Conservation (phyloP, 2,797 vertebrate genomes). For the Siniperca obscura region DNA sequence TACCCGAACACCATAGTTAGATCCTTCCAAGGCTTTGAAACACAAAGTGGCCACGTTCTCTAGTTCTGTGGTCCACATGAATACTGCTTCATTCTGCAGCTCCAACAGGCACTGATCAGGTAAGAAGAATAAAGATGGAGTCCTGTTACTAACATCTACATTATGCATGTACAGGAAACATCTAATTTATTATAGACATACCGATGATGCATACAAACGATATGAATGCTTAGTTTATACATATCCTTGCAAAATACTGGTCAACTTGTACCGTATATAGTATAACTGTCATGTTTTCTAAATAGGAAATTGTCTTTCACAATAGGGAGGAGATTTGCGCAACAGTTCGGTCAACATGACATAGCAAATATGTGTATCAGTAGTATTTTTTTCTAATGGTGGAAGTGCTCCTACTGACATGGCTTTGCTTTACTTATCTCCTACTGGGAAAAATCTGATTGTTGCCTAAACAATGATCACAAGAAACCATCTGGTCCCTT, state of each 20-base stretch:
- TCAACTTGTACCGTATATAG: not conserved
- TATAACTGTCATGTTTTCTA: not conserved
- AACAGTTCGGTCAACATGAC: slow-evolving; percentile 3
- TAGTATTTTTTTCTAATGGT: not conserved
- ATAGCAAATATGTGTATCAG: not conserved
- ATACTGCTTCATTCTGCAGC: slow-evolving; percentile 98
- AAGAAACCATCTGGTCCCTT: not conserved
- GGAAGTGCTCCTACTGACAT: not conserved
- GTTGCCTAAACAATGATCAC: not conserved
- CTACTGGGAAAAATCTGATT: not conserved
- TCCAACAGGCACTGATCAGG: slow-evolving; percentile 92
- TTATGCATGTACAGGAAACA: not conserved
- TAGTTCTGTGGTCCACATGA: slow-evolving; percentile 99
- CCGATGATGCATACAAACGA: not conserved
- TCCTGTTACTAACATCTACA: not conserved
- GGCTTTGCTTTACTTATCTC: not conserved
- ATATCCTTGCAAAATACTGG: not conserved
- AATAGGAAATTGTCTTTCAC: slow-evolving; percentile 41
- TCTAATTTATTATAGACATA: not conserved
- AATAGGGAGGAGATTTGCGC: not conserved
- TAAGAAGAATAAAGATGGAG: slow-evolving; percentile 15
- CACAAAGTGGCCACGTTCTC: slow-evolving; percentile 97
- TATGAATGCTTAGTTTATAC: not conserved
- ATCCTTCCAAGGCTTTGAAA: slow-evolving; percentile 97
- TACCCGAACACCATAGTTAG: slow-evolving; percentile 97